A percentile compares a stretch with the other conserved stretches of the same genome.
These are phyloP conservation scores for Agrotis puta DNA, from an alignment of 2,888 invertebrate species.

Conservation along the genomic window DNA sequence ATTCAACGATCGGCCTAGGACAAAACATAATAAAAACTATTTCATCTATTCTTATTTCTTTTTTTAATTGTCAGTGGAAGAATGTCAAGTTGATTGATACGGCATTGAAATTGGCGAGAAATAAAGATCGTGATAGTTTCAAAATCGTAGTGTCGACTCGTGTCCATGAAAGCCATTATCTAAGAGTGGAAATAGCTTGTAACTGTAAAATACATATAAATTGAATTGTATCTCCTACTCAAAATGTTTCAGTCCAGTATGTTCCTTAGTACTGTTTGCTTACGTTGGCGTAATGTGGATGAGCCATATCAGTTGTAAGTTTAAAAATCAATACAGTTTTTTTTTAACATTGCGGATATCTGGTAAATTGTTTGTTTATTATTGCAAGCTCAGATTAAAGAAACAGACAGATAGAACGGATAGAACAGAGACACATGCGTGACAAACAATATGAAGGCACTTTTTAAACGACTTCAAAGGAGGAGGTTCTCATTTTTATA, in stretches of 20 bases:
- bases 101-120: not conserved
- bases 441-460: no score
- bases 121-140: not conserved
- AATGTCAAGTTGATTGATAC: not conserved
- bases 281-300: constrained; percentile 9
- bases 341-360: not conserved
- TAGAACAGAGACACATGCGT: no score
- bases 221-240: constrained; percentile 1
- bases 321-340: not conserved
- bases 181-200: not conserved
- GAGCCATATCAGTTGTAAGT: constrained; percentile 11
- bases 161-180: not conserved
- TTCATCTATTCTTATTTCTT: not conserved
- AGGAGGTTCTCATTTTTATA: no score
- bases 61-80: not conserved
- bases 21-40: no score
- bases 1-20: no score
- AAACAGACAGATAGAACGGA: no score
- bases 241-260: not conserved
- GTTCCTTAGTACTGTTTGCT: not conserved
- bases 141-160: not conserved
- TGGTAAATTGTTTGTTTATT: no score
- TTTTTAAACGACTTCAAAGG: no score
- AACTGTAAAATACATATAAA: no score
- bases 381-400: no score